phyloP scores from a whole-genome alignment of 2,113 vertebrate species.

The Lycaon pictus region DNA sequence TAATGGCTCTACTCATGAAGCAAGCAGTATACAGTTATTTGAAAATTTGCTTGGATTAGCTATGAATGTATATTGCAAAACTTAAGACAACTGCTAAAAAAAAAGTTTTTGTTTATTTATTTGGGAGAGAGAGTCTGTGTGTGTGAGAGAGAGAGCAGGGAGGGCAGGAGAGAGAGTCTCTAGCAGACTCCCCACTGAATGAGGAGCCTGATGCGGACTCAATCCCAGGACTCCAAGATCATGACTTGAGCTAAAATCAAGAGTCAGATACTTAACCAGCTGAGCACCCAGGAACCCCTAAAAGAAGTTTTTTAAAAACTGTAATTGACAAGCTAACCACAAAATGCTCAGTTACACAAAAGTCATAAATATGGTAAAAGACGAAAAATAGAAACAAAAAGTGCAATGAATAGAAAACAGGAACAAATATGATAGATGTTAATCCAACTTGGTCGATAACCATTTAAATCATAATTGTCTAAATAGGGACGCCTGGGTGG shows the following conservation, averaged over 20 bases:
- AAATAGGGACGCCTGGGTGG: not conserved
- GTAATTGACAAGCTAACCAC: not conserved
- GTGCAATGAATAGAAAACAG: not conserved
- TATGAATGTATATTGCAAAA: not conserved
- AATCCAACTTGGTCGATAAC: not conserved
- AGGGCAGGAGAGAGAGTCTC: not conserved
- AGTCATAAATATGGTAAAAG: not conserved
- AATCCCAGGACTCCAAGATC: not conserved
- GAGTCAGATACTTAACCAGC: not conserved
- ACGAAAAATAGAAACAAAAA: slow-evolving; percentile 17
- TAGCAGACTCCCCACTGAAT: not conserved
- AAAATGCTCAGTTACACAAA: not conserved
- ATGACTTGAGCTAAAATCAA: not conserved
- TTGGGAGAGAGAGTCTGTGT: not conserved
- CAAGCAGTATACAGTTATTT: not conserved
- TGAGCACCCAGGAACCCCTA: not conserved
- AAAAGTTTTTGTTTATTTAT: not conserved
- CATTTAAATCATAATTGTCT: not conserved
- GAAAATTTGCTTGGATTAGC: not conserved
- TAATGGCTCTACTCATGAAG: not conserved
- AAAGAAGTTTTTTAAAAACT: not conserved
- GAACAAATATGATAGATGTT: not conserved
- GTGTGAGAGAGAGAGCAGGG: not conserved
- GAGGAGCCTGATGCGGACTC: not conserved
- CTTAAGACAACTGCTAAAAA: not conserved